Conservation (phyloP, 2,888 invertebrate species). For the Subacronicta megacephala region DNA sequence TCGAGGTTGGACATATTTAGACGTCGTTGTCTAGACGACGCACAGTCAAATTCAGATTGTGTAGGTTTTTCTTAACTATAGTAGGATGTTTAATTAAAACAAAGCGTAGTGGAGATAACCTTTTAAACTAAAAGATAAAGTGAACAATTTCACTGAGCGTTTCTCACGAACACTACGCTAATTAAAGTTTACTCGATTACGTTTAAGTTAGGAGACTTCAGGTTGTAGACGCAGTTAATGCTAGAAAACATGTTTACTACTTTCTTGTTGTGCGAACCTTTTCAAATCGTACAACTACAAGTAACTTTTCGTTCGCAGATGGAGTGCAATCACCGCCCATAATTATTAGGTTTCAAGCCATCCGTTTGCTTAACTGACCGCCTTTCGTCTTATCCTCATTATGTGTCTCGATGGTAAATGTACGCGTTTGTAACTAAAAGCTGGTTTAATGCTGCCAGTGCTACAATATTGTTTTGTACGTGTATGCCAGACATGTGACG, state of each 20-base stretch:
- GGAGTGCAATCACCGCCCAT: constrained; percentile 28
- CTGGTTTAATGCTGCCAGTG: constrained; percentile 30
- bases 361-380: constrained; percentile 51
- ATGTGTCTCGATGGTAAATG: constrained; percentile 44
- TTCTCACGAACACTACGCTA: constrained; percentile 52
- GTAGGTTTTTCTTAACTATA: constrained; percentile 42
- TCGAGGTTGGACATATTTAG: constrained; percentile 22
- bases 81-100: constrained; percentile 50
- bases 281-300: constrained; percentile 42
- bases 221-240: constrained; percentile 32
- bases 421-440: constrained; percentile 30
- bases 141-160: constrained; percentile 55
- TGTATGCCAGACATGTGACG: constrained; percentile 5
- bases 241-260: constrained; percentile 44
- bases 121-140: constrained; percentile 60
- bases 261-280: constrained; percentile 49
- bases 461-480: constrained; percentile 26
- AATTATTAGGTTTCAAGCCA: constrained; percentile 48
- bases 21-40: constrained; percentile 24
- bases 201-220: constrained; percentile 38
- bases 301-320: constrained; percentile 38
- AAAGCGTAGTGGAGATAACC: constrained; percentile 57
- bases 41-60: constrained; percentile 25
- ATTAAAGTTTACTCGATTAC: constrained; percentile 46
- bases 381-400: constrained; percentile 53